A percentile compares a stretch with the other conserved stretches of the same genome.
Conservation (phyloP, 2,797 vertebrate genomes). For the Melanitta fusca region DNA sequence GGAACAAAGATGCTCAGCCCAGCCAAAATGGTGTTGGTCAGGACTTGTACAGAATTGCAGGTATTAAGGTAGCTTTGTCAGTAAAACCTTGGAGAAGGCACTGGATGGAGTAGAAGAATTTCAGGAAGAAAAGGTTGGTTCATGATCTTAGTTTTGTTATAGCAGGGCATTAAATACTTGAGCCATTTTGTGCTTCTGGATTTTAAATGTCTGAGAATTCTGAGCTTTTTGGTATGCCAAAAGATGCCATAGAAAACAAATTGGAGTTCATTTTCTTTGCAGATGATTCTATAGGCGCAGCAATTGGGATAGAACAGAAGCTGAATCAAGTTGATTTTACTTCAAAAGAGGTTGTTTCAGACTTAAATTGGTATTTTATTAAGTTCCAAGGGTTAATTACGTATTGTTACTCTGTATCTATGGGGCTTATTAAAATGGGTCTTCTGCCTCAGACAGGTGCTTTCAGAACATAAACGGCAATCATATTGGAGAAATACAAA, state of each 20-base stretch:
- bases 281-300: background rate
- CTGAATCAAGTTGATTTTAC: background rate
- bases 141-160: background rate
- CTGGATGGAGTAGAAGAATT: background rate
- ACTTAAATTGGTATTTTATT: background rate
- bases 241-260: fast-evolving
- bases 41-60: background rate
- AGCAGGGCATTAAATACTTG: background rate
- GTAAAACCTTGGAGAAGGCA: background rate
- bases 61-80: background rate
- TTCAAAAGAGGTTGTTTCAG: background rate
- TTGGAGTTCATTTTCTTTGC: background rate
- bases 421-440: background rate
- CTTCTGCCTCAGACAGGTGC: background rate
- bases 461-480: background rate
- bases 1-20: background rate
- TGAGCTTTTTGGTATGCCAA: background rate
- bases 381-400: background rate
- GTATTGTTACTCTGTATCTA: background rate
- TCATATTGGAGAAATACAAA: background rate
- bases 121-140: fast-evolving
- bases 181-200: background rate
- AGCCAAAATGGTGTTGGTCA: background rate
- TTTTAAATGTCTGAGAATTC: background rate
- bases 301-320: background rate